phyloP scores from a whole-genome alignment of 1,140 invertebrate species.

The Cotesia glomerata region DNA sequence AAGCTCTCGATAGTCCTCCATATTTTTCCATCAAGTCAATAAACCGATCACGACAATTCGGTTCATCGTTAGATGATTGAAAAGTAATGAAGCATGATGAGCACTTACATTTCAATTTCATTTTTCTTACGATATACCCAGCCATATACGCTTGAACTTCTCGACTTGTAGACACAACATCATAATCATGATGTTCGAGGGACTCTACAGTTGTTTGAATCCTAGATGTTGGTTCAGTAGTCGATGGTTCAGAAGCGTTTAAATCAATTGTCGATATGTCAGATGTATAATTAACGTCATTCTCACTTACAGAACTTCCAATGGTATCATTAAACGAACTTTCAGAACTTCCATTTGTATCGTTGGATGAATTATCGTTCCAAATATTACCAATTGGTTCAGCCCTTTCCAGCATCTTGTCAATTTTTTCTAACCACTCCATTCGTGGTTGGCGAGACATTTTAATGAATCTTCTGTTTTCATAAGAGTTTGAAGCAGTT shows the following conservation, averaged over 20 bases:
- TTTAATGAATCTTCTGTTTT: not conserved
- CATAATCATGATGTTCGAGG: not conserved
- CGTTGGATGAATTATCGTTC: not conserved
- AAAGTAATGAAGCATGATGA: not conserved
- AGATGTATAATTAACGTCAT: too few relatives aligned
- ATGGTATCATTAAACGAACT: too few relatives aligned
- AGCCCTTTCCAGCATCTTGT: not conserved
- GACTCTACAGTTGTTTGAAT: not conserved
- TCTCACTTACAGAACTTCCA: too few relatives aligned
- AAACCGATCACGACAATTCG: not conserved
- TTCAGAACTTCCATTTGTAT: too few relatives aligned
- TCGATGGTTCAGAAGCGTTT: too few relatives aligned
- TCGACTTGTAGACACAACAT: not conserved
- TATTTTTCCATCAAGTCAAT: not conserved
- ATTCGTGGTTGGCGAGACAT: not conserved
- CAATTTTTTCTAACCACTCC: not conserved
- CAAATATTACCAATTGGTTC: too few relatives aligned
- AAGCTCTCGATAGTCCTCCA: not conserved
- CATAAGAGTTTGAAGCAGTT: not conserved
- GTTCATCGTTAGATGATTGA: not conserved
- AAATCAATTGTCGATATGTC: too few relatives aligned
- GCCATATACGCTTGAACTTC: not conserved
- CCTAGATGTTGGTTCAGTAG: not conserved
- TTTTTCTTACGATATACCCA: not conserved
- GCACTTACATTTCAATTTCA: not conserved